These are phyloP conservation scores for Pseudococcus viburni DNA, from an alignment of 2,888 invertebrate species.

Conservation along the genomic window DNA sequence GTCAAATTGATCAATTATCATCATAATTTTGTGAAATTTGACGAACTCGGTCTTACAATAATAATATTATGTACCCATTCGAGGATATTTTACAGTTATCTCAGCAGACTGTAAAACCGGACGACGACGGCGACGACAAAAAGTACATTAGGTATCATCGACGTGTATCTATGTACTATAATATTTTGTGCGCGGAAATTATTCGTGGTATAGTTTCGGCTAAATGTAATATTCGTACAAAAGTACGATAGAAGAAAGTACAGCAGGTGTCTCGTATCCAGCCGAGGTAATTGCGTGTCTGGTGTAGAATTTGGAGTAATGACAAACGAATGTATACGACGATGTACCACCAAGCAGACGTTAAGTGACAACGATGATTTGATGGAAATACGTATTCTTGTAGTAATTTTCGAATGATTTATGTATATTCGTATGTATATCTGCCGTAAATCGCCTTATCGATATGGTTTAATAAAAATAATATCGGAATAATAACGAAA, in stretches of 20 bases:
- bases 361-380: not conserved
- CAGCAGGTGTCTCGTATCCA: slow-evolving; percentile 36
- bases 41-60: too few species aligned
- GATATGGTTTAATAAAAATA: not conserved
- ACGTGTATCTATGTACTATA: too few species aligned
- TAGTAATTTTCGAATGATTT: slow-evolving; percentile 15
- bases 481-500: not conserved
- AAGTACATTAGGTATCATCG: too few species aligned
- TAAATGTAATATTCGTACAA: not conserved
- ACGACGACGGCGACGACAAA: too few species aligned
- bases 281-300: slow-evolving; percentile 16
- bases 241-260: slow-evolving; percentile 23
- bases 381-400: not conserved
- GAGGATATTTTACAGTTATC: too few species aligned
- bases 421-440: not conserved
- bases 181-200: not conserved
- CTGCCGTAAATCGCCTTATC: not conserved
- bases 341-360: not conserved
- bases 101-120: too few species aligned
- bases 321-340: not conserved
- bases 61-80: too few species aligned
- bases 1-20: slow-evolving; percentile 1
- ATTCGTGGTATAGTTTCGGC: not conserved
- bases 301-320: not conserved
- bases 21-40: too few species aligned